Conservation (phyloP, 2,113 vertebrate genomes). For the Pollachius pollachius region DNA sequence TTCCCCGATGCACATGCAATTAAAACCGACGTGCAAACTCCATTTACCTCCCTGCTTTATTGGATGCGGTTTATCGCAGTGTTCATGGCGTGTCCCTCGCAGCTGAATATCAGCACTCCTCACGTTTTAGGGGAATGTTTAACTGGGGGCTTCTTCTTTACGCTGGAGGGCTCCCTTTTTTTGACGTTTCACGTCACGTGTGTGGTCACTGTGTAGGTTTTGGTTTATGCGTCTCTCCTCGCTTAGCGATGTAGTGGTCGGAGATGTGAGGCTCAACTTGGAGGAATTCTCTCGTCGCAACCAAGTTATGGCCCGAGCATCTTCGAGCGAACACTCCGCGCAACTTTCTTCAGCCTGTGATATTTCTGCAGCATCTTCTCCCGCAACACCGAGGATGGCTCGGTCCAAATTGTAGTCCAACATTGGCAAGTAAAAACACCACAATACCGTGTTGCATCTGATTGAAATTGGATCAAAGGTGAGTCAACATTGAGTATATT, state of each 20-base stretch:
- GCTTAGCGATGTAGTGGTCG: conserved; percentile 39
- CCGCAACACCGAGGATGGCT: conserved; percentile 4
- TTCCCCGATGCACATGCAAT: too few species aligned
- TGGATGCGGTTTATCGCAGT: too few species aligned
- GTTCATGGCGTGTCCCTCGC: too few species aligned
- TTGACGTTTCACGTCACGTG: too few species aligned
- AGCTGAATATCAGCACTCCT: too few species aligned
- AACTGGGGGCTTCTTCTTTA: too few species aligned
- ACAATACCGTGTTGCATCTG: conserved; percentile 33
- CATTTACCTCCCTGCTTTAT: too few species aligned
- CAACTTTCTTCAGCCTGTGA: neutral
- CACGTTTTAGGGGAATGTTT: too few species aligned
- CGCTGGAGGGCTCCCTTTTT: too few species aligned
- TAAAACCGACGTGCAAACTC: too few species aligned
- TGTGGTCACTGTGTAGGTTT: too few species aligned
- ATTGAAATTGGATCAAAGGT: conserved; percentile 11
- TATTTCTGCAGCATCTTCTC: neutral
- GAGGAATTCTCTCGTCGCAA: conserved; percentile 10
- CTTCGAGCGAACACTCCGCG: conserved; percentile 24
- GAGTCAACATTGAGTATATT: neutral
- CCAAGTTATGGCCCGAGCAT: conserved; percentile 55
- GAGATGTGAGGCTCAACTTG: conserved; percentile 40
- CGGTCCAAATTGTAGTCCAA: conserved; percentile 10
- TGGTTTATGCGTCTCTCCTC: conserved; percentile 3
- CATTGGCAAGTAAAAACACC: neutral